Evolutionary conservation across 1,140 invertebrate genomes (phyloP).

Genomic region (Bombyx mori): ASM3026992v2 NC_085128.1:17666001-17666500

Average conservation of each 20-base stretch:
- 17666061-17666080: too few relatives aligned
- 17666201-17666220: too few relatives aligned
- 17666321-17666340: background rate
- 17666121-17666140: too few relatives aligned
- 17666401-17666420: conserved; percentile 28
- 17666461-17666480: conserved; percentile 39
- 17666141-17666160: too few relatives aligned
- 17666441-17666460: conserved; percentile 48
- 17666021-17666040: too few relatives aligned
- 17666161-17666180: too few relatives aligned
- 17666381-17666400: conserved; percentile 37
- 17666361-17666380: conserved; percentile 9
- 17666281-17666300: background rate
- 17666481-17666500: conserved; percentile 42
- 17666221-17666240: too few relatives aligned
- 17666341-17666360: conserved; percentile 10
- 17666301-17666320: background rate
- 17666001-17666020: too few relatives aligned
- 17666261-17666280: background rate
- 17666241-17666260: background rate
- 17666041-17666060: too few relatives aligned
- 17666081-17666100: too few relatives aligned
- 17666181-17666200: too few relatives aligned
- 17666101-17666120: too few relatives aligned
- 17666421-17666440: conserved; percentile 59